Conservation (phyloP, 2,888 invertebrate species). For the Dasysyrphus tricinctus region DNA sequence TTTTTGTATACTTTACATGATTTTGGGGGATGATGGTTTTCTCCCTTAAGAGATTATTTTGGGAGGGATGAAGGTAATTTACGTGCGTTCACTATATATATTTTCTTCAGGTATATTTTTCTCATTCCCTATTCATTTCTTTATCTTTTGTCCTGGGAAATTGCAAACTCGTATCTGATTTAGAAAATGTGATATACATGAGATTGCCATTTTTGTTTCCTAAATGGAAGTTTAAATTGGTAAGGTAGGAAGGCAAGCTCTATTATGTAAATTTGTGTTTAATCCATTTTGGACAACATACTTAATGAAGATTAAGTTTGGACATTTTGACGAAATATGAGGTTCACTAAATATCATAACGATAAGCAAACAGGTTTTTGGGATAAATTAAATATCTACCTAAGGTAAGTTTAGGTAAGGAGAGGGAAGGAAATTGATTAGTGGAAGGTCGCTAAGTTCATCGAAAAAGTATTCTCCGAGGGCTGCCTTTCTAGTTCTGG, state of each 20-base stretch:
- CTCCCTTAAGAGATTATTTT: slow-evolving; percentile 6
- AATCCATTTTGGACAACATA: not conserved
- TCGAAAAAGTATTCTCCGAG: no score
- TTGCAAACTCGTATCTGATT: slow-evolving; percentile 65
- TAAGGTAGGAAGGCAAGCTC: not conserved
- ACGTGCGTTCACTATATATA: slow-evolving; percentile 42
- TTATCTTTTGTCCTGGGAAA: slow-evolving; percentile 49
- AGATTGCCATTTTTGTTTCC: slow-evolving; percentile 11
- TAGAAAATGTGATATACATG: slow-evolving; percentile 66
- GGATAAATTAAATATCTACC: no score
- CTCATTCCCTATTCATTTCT: slow-evolving; percentile 3
- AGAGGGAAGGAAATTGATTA: no score
- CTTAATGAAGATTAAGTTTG: no score
- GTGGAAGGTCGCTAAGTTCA: no score
- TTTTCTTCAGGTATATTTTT: slow-evolving; percentile 52
- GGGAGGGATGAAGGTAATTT: slow-evolving; percentile 46
- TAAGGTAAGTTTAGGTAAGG: no score
- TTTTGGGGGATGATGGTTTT: slow-evolving; percentile 9
- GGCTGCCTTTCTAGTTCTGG: no score
- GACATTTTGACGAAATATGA: no score
- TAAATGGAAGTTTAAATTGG: slow-evolving; percentile 12
- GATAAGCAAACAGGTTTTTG: no score
- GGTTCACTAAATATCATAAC: no score
- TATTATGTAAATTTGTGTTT: slow-evolving; percentile 22
- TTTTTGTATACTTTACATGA: not conserved